A percentile compares a stretch with the other conserved stretches of the same genome.
These are phyloP conservation scores for Artemia sinica DNA, from an alignment of 2,888 invertebrate species.

Conservation along the genomic window DNA sequence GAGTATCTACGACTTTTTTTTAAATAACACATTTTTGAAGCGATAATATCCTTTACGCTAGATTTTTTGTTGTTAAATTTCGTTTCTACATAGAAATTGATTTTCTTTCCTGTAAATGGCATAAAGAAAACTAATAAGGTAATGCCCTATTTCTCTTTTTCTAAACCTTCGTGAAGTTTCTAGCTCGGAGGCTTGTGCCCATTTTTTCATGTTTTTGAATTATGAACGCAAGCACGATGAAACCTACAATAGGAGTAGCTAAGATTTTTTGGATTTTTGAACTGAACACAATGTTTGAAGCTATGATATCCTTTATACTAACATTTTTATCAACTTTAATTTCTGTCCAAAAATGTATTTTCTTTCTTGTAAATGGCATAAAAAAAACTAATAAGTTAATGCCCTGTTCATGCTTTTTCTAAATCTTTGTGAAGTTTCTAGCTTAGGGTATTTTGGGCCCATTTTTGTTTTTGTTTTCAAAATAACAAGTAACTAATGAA, in stretches of 20 bases:
- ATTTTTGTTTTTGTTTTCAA: background rate
- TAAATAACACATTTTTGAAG: no score
- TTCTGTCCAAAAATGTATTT: background rate
- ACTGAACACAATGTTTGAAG: no score
- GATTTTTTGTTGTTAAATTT: no score
- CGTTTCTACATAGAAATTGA: background rate
- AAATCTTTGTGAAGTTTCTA: background rate
- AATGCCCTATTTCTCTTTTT: background rate
- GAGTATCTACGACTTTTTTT: no score
- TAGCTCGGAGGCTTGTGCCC: background rate
- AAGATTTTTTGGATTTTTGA: no score
- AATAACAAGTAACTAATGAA: background rate
- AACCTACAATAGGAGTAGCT: no score
- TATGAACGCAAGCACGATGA: background rate
- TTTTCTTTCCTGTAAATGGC: slow-evolving; percentile 24
- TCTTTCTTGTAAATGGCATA: slow-evolving; percentile 24
- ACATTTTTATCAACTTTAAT: no score
- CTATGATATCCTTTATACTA: no score
- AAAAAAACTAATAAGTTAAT: background rate
- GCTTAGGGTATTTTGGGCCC: background rate
- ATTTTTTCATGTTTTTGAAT: background rate
- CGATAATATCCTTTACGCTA: no score
- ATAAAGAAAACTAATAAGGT: background rate
- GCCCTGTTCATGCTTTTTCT: background rate
- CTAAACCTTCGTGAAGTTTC: background rate